phyloP scores from a whole-genome alignment of 2,888 invertebrate genomes.

The Acleris sparsana region DNA sequence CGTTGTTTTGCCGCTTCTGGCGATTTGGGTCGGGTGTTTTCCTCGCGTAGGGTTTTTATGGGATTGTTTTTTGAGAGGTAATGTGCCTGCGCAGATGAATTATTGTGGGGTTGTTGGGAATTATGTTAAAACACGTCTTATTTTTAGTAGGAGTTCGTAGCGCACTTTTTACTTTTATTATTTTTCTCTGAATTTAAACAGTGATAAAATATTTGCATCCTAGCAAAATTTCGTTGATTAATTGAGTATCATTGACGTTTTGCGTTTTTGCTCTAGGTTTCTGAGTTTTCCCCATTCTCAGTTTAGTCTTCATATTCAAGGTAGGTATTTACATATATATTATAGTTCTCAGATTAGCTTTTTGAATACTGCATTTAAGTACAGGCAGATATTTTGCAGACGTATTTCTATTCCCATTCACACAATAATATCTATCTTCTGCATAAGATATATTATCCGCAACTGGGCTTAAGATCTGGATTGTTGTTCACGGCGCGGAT shows the following conservation, averaged over 20 bases:
- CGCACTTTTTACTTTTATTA: not conserved
- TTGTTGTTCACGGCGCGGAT: not conserved
- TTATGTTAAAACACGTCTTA: not conserved
- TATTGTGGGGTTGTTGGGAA: not conserved
- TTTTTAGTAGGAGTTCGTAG: not conserved
- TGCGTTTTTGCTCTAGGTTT: too few relatives aligned
- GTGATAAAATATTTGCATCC: not conserved
- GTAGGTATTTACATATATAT: too few relatives aligned
- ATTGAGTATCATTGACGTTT: not conserved
- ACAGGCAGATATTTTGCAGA: too few relatives aligned
- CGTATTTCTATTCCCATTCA: too few relatives aligned
- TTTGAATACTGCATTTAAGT: too few relatives aligned
- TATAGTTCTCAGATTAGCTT: too few relatives aligned
- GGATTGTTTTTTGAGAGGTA: conserved; percentile 14
- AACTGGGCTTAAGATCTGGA: too few relatives aligned
- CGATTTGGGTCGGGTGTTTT: conserved; percentile 21
- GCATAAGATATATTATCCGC: too few relatives aligned
- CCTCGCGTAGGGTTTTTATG: conserved; percentile 1
- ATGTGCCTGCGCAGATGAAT: not conserved
- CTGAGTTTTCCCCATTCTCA: too few relatives aligned
- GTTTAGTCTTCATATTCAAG: too few relatives aligned
- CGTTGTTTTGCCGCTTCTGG: conserved; percentile 23
- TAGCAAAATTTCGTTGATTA: not conserved
- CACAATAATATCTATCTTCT: too few relatives aligned
- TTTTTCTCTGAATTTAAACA: not conserved